Conservation (phyloP, 2,797 vertebrate species). For the Prionace glauca region DNA sequence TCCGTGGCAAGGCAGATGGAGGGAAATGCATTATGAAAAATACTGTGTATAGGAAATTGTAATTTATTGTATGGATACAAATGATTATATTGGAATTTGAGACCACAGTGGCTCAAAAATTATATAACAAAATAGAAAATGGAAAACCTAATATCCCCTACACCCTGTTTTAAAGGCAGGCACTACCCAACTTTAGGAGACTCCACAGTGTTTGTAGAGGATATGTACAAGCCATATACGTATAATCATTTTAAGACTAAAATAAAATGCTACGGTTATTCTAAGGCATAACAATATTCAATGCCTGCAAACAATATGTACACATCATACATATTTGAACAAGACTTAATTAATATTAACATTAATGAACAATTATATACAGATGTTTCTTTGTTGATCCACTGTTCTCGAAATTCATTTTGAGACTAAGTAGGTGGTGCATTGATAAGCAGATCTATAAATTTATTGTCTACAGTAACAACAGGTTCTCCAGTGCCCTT, state of each 20-base stretch:
- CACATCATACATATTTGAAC: constrained; percentile 98
- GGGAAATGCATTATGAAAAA: constrained; percentile 80
- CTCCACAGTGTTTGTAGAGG: constrained; percentile 99
- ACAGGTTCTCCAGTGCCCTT: constrained; percentile 78
- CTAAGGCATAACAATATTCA: constrained; percentile 98
- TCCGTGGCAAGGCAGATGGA: constrained; percentile 82
- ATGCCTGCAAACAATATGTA: constrained; percentile 99
- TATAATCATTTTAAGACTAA: constrained; percentile 91
- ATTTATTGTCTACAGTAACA: constrained; percentile 79
- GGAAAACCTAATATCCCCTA: constrained; percentile 90
- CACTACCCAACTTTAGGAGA: constrained; percentile 99
- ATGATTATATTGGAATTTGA: constrained; percentile 82
- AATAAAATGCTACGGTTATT: constrained; percentile 98
- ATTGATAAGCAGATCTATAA: constrained; percentile 77
- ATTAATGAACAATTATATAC: constrained; percentile 99
- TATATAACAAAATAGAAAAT: constrained; percentile 71
- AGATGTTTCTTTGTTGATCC: constrained; percentile 77
- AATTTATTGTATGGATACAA: constrained; percentile 70
- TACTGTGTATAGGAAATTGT: constrained; percentile 73
- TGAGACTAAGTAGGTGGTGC: constrained; percentile 75
- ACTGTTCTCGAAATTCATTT: constrained; percentile 77
- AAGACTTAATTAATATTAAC: constrained; percentile 95
- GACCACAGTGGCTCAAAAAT: constrained; percentile 88
- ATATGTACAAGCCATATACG: constrained; percentile 97
- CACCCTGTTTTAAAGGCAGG: constrained; percentile 99